A percentile compares a stretch with the other conserved stretches of the same genome.
These are phyloP conservation scores for Hylaeus anthracinus DNA, from an alignment of 1,140 invertebrate species.

Conservation along the genomic window DNA sequence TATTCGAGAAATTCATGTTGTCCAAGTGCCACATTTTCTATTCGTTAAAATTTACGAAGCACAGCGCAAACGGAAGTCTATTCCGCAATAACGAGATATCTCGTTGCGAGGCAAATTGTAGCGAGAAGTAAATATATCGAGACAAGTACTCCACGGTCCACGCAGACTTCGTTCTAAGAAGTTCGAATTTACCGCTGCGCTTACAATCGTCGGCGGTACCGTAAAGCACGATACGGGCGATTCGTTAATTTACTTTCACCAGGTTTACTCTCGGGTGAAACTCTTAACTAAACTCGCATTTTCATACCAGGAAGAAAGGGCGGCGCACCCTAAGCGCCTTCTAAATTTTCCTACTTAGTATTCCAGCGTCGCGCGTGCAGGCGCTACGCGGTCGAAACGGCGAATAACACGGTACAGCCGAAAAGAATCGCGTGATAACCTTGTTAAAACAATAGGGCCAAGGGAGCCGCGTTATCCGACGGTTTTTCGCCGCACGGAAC, in stretches of 20 bases:
- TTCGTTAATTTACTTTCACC: conserved; percentile 3
- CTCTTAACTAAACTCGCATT: background rate
- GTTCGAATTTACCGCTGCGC: too few species aligned
- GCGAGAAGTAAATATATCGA: too few species aligned
- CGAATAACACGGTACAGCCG: too few species aligned
- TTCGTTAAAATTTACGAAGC: too few species aligned
- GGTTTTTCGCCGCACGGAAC: conserved; percentile 4
- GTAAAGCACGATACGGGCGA: too few species aligned
- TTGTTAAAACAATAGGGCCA: conserved; percentile 12
- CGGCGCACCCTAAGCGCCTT: background rate
- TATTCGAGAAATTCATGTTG: background rate
- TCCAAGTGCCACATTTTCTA: background rate
- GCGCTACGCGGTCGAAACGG: conserved; percentile 1
- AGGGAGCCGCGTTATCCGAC: background rate
- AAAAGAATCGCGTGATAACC: conserved; percentile 29
- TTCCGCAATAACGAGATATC: too few species aligned
- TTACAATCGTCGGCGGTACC: too few species aligned
- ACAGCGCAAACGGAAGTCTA: background rate
- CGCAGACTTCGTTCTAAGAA: too few species aligned
- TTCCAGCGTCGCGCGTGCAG: background rate
- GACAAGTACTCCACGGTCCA: background rate
- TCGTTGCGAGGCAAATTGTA: too few species aligned
- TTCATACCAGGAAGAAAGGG: background rate
- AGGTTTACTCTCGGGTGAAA: background rate
- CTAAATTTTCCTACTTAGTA: conserved; percentile 31